A percentile compares a stretch with the other conserved stretches of the same genome.
These are phyloP conservation scores for Tyria jacobaeae DNA, from an alignment of 2,888 invertebrate genomes.

Conservation along the genomic window DNA sequence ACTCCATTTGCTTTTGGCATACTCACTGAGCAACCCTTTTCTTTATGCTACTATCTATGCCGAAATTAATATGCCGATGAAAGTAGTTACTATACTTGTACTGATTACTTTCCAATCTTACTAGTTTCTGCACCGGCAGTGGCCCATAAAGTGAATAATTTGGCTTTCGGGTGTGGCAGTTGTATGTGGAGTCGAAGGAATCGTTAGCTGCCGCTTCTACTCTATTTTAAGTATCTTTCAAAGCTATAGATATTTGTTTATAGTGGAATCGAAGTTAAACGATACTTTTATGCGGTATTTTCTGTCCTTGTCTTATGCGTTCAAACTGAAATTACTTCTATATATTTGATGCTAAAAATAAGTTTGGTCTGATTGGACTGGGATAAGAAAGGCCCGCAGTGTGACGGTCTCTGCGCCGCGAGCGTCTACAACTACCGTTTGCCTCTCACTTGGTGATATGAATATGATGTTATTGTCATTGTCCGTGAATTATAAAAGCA, in stretches of 20 bases:
- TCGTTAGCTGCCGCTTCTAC: slow-evolving; percentile 10
- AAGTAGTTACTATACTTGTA: not conserved
- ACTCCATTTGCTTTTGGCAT: slow-evolving; percentile 19
- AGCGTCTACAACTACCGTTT: slow-evolving; percentile 71
- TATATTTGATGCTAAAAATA: slow-evolving; percentile 4
- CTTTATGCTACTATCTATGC: slow-evolving; percentile 16
- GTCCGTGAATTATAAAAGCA: slow-evolving; percentile 71
- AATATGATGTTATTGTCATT: slow-evolving; percentile 65
- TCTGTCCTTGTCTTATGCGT: slow-evolving; percentile 26
- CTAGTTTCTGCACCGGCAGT: slow-evolving; percentile 12
- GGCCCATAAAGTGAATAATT: slow-evolving; percentile 15
- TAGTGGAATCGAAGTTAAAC: slow-evolving; percentile 28
- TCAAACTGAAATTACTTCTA: slow-evolving; percentile 26
- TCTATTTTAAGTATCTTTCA: slow-evolving; percentile 25
- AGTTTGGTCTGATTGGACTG: slow-evolving; percentile 40
- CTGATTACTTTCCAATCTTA: not conserved
- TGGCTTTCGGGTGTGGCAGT: slow-evolving; percentile 15
- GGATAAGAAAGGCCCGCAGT: slow-evolving; percentile 24
- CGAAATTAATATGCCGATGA: not conserved
- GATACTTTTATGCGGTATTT: slow-evolving; percentile 24
- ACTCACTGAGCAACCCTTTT: slow-evolving; percentile 21
- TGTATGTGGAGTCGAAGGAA: slow-evolving; percentile 8
- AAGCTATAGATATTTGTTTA: slow-evolving; percentile 16
- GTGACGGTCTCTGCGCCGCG: slow-evolving; percentile 71
- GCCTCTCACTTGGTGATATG: slow-evolving; percentile 82